A percentile compares a stretch with the other conserved stretches of the same genome.
phyloP scores from a whole-genome alignment of 2,113 vertebrate genomes.

The Oenanthe oenanthe region DNA sequence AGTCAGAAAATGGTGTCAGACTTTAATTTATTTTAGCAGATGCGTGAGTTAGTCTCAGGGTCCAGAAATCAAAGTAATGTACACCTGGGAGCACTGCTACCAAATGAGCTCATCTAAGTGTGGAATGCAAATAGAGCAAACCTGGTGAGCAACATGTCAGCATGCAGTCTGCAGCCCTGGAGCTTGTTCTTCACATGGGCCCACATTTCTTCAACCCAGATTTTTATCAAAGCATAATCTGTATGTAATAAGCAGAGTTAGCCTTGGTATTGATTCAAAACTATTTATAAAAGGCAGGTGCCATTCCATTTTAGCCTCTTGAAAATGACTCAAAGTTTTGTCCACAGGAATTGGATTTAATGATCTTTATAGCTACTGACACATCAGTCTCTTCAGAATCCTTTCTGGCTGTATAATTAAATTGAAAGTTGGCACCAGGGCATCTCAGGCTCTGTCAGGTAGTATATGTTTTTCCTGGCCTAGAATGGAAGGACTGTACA shows the following conservation, averaged over 20 bases:
- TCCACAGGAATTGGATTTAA: slow-evolving; percentile 42
- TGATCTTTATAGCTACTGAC: slow-evolving; percentile 56
- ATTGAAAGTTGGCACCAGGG: slow-evolving; percentile 52
- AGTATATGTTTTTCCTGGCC: not conserved
- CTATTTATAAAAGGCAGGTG: slow-evolving; percentile 12
- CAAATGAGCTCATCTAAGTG: slow-evolving; percentile 21
- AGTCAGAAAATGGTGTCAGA: not conserved
- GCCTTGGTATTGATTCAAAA: not conserved
- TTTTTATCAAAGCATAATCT: slow-evolving; percentile 4
- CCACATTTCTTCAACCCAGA: not conserved
- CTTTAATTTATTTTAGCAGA: not conserved
- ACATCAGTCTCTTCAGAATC: slow-evolving; percentile 47
- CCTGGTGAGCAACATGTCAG: not conserved
- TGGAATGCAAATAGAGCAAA: slow-evolving; percentile 22
- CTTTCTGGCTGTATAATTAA: slow-evolving; percentile 64
- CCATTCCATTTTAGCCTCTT: slow-evolving; percentile 16
- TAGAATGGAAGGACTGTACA: not conserved
- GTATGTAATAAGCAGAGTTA: not conserved
- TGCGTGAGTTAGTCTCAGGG: not conserved
- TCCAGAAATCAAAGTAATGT: slow-evolving; percentile 23
- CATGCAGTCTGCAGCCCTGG: not conserved
- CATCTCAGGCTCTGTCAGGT: slow-evolving; percentile 41
- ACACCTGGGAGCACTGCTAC: slow-evolving; percentile 29
- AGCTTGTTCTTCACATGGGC: not conserved
- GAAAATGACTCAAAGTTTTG: slow-evolving; percentile 53